Conservation (phyloP, 2,797 vertebrate species). For the Clarias pachynema region DNA sequence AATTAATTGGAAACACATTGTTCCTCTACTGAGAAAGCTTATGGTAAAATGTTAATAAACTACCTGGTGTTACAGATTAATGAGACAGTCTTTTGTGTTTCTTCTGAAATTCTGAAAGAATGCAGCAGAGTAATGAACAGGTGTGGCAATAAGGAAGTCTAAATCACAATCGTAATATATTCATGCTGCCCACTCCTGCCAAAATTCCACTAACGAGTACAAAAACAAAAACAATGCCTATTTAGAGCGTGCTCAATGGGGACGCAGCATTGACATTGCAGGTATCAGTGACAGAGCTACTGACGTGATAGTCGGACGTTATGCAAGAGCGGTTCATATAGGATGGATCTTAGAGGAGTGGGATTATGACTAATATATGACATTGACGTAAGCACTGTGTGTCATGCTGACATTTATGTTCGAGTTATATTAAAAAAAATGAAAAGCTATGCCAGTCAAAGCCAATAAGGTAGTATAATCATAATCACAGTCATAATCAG, state of each 20-base stretch:
- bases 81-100: not conserved
- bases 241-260: not conserved
- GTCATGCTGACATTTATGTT: not conserved
- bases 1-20: not conserved
- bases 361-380: not conserved
- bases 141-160: not conserved
- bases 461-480: not conserved
- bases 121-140: not conserved
- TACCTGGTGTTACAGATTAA: not conserved
- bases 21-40: too few relatives aligned
- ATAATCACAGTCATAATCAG: not conserved
- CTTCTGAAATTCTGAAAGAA: not conserved
- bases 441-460: not conserved
- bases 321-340: not conserved
- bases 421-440: not conserved
- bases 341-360: not conserved
- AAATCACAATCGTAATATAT: not conserved
- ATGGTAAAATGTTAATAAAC: not conserved
- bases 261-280: not conserved
- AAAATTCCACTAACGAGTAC: not conserved
- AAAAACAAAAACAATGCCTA: not conserved
- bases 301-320: not conserved
- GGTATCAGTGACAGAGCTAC: not conserved
- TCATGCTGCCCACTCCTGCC: too few relatives aligned
- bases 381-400: not conserved